Percentiles rank a stretch among this genome's conserved stretches.
Evolutionary conservation across 2,888 invertebrate species (phyloP).

Genomic region (Orchesella flavescens): DNA sequence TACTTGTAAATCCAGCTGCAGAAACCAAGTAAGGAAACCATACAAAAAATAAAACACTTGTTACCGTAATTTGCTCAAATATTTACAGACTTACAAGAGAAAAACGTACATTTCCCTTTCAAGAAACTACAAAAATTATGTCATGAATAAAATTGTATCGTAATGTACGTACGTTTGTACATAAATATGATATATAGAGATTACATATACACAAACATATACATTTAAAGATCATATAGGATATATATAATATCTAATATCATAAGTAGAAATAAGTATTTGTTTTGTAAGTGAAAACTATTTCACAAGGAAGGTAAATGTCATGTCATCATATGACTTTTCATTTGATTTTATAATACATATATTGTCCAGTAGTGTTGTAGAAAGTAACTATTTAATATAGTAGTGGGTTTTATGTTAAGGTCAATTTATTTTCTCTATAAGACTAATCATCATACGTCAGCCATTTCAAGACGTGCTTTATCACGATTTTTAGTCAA

Average conservation of each 20-base stretch:
- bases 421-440: no score
- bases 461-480: constrained; percentile 17
- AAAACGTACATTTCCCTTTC: neutral
- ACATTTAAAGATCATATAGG: neutral
- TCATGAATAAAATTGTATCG: neutral
- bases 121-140: neutral
- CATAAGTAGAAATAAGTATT: neutral
- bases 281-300: neutral
- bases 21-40: constrained; percentile 63
- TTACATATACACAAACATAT: neutral
- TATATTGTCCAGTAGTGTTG: neutral
- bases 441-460: neutral
- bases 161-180: neutral
- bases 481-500: neutral
- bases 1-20: constrained; percentile 68
- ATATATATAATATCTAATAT: neutral
- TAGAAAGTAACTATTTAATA: neutral
- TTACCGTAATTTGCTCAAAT: constrained; percentile 45
- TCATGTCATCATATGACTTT: neutral
- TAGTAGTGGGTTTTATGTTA: constrained; percentile 3
- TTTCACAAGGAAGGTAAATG: neutral
- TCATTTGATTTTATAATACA: neutral
- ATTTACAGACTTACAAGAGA: constrained; percentile 31
- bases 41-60: constrained; percentile 61
- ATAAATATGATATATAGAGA: no score